A percentile compares a stretch with the other conserved stretches of the same genome.
Evolutionary conservation across 2,797 vertebrate species (phyloP).

Genomic region (Neoniphon sammara): DNA sequence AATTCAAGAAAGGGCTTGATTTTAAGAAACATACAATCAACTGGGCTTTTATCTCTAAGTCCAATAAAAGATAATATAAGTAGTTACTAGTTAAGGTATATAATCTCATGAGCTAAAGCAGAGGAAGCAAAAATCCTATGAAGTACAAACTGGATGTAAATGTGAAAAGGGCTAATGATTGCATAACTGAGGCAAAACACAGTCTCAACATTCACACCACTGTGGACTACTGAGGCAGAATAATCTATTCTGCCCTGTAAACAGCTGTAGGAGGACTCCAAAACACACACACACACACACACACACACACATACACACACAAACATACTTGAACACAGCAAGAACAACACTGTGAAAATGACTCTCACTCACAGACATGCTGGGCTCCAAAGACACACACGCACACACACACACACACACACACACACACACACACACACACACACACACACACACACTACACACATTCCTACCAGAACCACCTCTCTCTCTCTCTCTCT

Average conservation of each 20-base stretch:
- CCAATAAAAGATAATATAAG: too few relatives aligned
- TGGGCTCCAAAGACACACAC: conserved; percentile 30
- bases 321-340: too few relatives aligned
- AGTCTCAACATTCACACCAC: conserved; percentile 57
- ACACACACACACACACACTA: conserved; percentile 21
- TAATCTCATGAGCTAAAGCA: too few relatives aligned
- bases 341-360: too few relatives aligned
- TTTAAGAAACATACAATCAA: neutral
- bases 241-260: conserved; percentile 54
- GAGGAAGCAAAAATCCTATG: too few relatives aligned
- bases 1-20: neutral
- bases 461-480: conserved; percentile 20
- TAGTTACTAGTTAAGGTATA: too few relatives aligned
- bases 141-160: conserved; percentile 5
- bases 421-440: conserved; percentile 23
- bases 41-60: too few relatives aligned
- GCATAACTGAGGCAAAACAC: conserved; percentile 66
- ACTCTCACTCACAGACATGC: too few relatives aligned
- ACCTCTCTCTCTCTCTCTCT: too few relatives aligned
- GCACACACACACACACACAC: conserved; percentile 21
- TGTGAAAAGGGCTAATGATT: conserved; percentile 45
- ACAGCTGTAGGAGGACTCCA: conserved; percentile 57
- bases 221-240: conserved; percentile 55
- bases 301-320: conserved; percentile 20
- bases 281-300: conserved; percentile 25